Percentiles rank a stretch among this genome's conserved stretches.
Evolutionary conservation across 2,113 vertebrate species (phyloP).

Genomic region (Acrocephalus arundinaceus): DNA sequence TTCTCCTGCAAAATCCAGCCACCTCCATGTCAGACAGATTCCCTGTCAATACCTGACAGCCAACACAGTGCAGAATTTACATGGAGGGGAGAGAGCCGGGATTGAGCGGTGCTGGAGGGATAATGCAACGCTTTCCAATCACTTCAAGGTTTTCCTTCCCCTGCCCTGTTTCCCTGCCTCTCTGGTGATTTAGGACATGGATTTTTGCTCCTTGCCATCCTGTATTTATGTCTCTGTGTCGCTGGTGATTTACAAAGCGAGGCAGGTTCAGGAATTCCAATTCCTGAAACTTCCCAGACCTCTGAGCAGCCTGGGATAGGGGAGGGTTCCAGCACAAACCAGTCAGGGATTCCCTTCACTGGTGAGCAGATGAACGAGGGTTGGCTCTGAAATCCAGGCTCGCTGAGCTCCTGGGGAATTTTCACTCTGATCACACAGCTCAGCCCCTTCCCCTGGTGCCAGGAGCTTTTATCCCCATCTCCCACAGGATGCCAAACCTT

Average conservation of each 20-base stretch:
- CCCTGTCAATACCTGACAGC: neutral
- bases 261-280: neutral
- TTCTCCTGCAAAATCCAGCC: neutral
- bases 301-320: neutral
- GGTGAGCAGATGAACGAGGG: neutral
- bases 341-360: neutral
- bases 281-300: neutral
- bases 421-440: neutral
- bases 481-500: slow-evolving; percentile 9
- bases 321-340: neutral
- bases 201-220: slow-evolving; percentile 7
- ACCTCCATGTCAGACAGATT: neutral
- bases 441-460: neutral
- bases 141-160: neutral
- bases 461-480: slow-evolving; percentile 5
- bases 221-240: neutral
- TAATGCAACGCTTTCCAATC: neutral
- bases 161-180: neutral
- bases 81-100: neutral
- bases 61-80: neutral
- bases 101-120: neutral
- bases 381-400: neutral
- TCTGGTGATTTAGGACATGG: slow-evolving; percentile 26
- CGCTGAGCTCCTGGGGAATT: neutral
- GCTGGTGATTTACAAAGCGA: neutral